Percentiles rank a stretch among this genome's conserved stretches.
Evolutionary conservation across 2,113 vertebrate species (phyloP).

Genomic region (Heterotilapia buettikoferi): DNA sequence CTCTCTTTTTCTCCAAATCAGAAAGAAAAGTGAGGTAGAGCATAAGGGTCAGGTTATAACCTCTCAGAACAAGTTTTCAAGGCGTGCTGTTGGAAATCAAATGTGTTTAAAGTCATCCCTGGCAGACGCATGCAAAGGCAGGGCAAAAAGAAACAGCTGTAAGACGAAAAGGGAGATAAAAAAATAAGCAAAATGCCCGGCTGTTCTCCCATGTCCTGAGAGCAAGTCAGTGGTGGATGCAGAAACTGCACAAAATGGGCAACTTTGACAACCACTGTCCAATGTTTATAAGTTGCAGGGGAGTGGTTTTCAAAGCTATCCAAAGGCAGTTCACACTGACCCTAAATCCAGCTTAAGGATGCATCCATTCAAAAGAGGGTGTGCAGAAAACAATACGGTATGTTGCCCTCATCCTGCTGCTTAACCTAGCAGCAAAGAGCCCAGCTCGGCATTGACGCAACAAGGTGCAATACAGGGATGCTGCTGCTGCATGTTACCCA

Average conservation of each 20-base stretch:
- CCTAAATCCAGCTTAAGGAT: not conserved
- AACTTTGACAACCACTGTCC: not conserved
- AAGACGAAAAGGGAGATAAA: not conserved
- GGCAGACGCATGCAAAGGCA: not conserved
- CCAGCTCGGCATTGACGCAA: conserved; percentile 63
- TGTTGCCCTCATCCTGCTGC: conserved; percentile 1
- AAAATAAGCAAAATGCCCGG: not conserved
- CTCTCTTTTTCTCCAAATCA: not conserved
- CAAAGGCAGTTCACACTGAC: not conserved
- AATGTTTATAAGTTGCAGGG: not conserved
- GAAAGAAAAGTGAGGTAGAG: not conserved
- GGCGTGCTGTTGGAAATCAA: not conserved
- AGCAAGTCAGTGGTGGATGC: not conserved
- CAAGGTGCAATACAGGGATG: conserved; percentile 52
- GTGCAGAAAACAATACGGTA: conserved; percentile 6
- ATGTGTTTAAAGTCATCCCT: not conserved
- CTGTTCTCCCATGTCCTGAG: not conserved
- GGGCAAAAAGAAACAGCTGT: not conserved
- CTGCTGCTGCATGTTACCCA: conserved; percentile 33
- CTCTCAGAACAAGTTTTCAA: not conserved
- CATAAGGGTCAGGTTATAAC: not conserved
- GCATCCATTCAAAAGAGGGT: conserved; percentile 1
- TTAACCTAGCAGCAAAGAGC: conserved; percentile 20
- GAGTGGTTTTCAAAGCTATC: not conserved
- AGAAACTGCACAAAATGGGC: not conserved